Evolutionary conservation across 1,140 invertebrate genomes (phyloP).

Genomic region (Listronotus bonariensis): DNA sequence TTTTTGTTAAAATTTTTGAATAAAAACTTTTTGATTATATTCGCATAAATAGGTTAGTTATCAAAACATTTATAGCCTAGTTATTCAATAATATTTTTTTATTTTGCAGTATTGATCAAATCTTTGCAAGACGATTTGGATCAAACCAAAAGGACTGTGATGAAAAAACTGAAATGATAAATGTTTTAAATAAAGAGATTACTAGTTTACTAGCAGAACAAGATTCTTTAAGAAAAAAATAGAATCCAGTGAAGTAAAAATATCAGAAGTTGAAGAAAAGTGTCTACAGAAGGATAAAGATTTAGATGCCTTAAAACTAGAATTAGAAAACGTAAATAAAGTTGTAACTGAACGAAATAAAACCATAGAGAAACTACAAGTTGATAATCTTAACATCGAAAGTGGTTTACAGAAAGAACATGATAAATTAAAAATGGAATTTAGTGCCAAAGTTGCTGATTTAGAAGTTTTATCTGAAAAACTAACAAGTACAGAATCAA

Average conservation of each 20-base stretch:
- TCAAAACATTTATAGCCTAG: too few species aligned
- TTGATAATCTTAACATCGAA: slow-evolving; percentile 46
- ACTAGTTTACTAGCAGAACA: slow-evolving; percentile 19
- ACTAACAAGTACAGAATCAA: neutral
- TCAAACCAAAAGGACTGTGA: slow-evolving; percentile 35
- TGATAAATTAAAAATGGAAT: slow-evolving; percentile 63
- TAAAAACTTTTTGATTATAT: too few species aligned
- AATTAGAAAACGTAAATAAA: slow-evolving; percentile 55
- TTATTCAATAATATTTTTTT: neutral
- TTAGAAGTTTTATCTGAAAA: slow-evolving; percentile 24
- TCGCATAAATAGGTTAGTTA: too few species aligned
- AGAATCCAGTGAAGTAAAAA: slow-evolving; percentile 23
- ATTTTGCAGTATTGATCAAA: slow-evolving; percentile 37
- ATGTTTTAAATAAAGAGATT: slow-evolving; percentile 36
- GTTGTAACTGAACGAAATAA: slow-evolving; percentile 52
- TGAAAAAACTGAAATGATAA: slow-evolving; percentile 40
- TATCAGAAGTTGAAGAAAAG: slow-evolving; percentile 28
- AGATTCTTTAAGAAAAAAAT: slow-evolving; percentile 30
- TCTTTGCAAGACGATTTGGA: slow-evolving; percentile 39
- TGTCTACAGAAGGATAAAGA: slow-evolving; percentile 48
- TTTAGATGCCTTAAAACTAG: slow-evolving; percentile 57
- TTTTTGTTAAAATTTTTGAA: too few species aligned
- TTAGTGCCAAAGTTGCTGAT: slow-evolving; percentile 57
- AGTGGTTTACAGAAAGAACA: slow-evolving; percentile 60
- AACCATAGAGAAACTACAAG: slow-evolving; percentile 43